Evolutionary conservation across 2,888 invertebrate species (phyloP).

Genomic region (Teleogryllus oceanicus): DNA sequence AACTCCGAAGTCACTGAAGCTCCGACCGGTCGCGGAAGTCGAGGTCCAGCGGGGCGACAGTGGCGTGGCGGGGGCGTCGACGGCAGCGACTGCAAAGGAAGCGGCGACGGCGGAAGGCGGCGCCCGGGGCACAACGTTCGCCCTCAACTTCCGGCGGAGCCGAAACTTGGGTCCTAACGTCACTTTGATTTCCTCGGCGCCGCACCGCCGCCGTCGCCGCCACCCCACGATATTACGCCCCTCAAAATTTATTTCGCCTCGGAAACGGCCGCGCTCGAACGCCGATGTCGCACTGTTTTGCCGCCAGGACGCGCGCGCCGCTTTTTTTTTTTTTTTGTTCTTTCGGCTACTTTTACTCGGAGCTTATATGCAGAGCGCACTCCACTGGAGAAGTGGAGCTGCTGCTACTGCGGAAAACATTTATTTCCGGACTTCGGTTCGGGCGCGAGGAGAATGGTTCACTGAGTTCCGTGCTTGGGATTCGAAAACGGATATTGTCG

Average conservation of each 20-base stretch:
- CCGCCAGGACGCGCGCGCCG: slow-evolving; percentile 4
- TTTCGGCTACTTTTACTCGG: not conserved
- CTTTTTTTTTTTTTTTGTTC: not conserved
- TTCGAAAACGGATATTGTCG: too few relatives aligned
- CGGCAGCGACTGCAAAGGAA: not conserved
- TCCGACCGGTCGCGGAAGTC: too few relatives aligned
- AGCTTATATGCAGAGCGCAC: too few relatives aligned
- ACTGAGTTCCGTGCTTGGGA: too few relatives aligned
- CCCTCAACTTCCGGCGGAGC: not conserved
- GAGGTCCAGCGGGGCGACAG: not conserved
- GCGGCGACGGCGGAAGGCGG: not conserved
- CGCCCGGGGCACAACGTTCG: not conserved
- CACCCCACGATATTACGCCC: not conserved
- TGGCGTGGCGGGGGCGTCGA: not conserved
- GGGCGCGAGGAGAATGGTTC: too few relatives aligned
- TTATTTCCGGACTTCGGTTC: too few relatives aligned
- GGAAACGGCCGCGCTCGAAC: not conserved
- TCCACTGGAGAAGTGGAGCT: too few relatives aligned
- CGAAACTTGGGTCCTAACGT: slow-evolving; percentile 1
- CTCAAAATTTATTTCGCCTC: not conserved
- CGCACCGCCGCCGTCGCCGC: too few relatives aligned
- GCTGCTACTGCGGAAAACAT: too few relatives aligned
- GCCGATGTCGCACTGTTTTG: slow-evolving; percentile 6
- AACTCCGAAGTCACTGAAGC: too few relatives aligned
- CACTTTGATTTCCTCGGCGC: not conserved